Percentiles rank a stretch among this genome's conserved stretches.
phyloP scores from a whole-genome alignment of 2,888 invertebrate genomes.

The Pristionchus mayeri region DNA sequence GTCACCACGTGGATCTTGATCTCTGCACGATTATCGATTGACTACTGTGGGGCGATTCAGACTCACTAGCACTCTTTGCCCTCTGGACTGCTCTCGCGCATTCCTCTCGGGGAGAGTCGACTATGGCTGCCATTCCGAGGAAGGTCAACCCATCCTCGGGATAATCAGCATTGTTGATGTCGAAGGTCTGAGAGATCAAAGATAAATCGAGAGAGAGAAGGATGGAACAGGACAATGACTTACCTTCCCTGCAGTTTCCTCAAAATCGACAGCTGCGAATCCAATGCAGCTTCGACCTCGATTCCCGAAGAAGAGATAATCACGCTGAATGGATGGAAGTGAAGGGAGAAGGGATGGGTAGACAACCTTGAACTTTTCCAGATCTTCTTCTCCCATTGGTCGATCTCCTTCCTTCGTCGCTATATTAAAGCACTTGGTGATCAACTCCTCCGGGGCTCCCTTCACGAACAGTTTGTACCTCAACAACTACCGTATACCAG shows the following conservation, averaged over 20 bases:
- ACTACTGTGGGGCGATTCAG: not conserved
- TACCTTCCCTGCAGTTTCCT: slow-evolving; percentile 53
- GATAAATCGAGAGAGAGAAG: not conserved
- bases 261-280: slow-evolving; percentile 61
- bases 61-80: slow-evolving; percentile 51
- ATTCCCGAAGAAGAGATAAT: slow-evolving; percentile 54
- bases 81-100: slow-evolving; percentile 46
- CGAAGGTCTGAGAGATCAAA: slow-evolving; percentile 19
- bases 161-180: slow-evolving; percentile 40
- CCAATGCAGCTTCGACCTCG: slow-evolving; percentile 60
- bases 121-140: slow-evolving; percentile 48
- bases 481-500: not conserved
- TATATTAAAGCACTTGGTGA: slow-evolving; percentile 51
- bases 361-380: slow-evolving; percentile 48
- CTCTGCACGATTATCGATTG: slow-evolving; percentile 22
- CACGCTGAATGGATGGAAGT: slow-evolving; percentile 50
- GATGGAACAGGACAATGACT: not conserved
- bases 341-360: not conserved
- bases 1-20: slow-evolving; percentile 55
- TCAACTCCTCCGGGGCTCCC: slow-evolving; percentile 56
- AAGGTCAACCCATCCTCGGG: slow-evolving; percentile 52
- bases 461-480: slow-evolving; percentile 55
- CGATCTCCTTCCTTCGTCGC: slow-evolving; percentile 47
- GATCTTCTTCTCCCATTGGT: slow-evolving; percentile 36
- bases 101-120: slow-evolving; percentile 40